These are phyloP conservation scores for Picathartes gymnocephalus DNA, from an alignment of 2,113 vertebrate species.

Conservation along the genomic window DNA sequence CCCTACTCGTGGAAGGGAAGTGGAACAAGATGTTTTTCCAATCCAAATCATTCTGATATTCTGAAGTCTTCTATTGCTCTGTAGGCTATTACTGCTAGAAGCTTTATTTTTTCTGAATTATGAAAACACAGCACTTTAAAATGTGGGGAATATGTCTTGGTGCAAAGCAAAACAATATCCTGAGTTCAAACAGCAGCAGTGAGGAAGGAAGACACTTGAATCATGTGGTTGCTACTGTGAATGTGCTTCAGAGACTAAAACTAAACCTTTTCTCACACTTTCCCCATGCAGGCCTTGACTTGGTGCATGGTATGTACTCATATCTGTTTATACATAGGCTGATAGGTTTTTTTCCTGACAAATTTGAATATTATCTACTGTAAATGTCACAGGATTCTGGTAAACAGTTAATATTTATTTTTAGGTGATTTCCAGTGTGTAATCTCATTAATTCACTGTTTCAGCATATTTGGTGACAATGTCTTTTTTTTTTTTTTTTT, in stretches of 20 bases:
- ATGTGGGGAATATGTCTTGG: not conserved
- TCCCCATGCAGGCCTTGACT: not conserved
- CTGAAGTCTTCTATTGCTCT: not conserved
- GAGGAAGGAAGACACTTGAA: not conserved
- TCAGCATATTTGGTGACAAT: not conserved
- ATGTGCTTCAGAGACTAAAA: conserved; percentile 53
- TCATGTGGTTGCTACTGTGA: conserved; percentile 15
- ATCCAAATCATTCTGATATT: not conserved
- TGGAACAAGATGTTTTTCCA: not conserved
- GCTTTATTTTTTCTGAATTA: not conserved
- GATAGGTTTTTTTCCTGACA: not conserved
- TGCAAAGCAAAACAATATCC: not conserved
- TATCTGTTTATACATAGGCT: not conserved
- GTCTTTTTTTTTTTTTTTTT: not conserved
- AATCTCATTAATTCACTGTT: conserved; percentile 19
- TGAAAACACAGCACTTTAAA: not conserved
- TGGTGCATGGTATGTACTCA: not conserved
- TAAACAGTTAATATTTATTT: conserved; percentile 59
- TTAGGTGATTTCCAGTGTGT: conserved; percentile 49
- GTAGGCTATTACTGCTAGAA: not conserved
- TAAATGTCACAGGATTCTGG: conserved; percentile 57
- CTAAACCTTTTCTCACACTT: conserved; percentile 33
- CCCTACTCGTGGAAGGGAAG: rapidly evolving
- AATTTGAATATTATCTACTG: conserved; percentile 41
- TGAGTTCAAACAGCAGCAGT: conserved; percentile 1